phyloP scores from a whole-genome alignment of 2,797 vertebrate species.

The Micromesistius poutassou region DNA sequence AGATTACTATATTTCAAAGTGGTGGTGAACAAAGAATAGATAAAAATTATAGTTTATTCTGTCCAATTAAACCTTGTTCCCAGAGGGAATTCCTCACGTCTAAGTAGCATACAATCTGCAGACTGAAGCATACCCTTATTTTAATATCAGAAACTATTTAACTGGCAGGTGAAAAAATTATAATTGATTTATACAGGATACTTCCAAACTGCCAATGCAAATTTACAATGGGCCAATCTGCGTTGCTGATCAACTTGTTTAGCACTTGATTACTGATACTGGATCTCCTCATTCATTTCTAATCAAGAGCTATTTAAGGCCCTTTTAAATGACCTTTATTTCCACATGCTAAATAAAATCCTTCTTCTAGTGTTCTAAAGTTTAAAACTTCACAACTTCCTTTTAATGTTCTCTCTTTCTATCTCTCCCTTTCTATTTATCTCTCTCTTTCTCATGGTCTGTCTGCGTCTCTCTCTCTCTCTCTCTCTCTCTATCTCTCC shows the following conservation, averaged over 20 bases:
- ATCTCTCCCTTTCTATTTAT: no score
- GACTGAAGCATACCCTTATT: background rate
- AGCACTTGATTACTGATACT: background rate
- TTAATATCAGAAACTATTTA: background rate
- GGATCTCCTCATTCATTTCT: background rate
- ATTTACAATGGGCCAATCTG: background rate
- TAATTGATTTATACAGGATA: no score
- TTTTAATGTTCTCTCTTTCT: no score
- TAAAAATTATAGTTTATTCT: background rate
- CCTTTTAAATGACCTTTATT: constrained; percentile 7
- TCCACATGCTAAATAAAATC: background rate
- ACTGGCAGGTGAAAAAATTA: background rate
- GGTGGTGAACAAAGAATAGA: background rate
- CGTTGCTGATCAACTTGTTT: background rate
- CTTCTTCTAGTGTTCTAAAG: background rate
- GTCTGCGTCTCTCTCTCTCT: no score
- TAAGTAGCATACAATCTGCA: background rate
- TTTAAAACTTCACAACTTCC: background rate
- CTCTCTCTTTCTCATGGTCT: no score
- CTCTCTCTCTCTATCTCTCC: no score
- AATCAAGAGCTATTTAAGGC: background rate
- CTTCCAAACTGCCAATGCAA: no score
- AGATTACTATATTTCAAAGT: background rate
- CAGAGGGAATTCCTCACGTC: background rate
- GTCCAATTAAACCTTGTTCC: background rate